Base-by-base conservation (phyloP, 2,888 invertebrate genomes). In the Celastrina argiolus region DNA sequence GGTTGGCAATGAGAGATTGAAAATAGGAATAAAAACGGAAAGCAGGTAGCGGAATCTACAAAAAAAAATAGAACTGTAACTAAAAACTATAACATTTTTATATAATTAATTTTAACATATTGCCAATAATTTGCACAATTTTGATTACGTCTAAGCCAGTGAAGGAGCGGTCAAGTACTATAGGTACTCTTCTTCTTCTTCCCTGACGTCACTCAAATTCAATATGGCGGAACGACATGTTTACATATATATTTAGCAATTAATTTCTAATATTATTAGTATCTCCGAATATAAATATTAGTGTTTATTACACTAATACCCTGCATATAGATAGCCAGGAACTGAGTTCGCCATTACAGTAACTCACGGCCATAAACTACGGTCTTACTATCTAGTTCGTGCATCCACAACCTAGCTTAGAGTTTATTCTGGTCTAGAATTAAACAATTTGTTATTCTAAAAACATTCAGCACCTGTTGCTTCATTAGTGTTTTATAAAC, bases 351-450 rank as follows among this genome's bases (percentile, higher is more conserved):
- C 51, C 51, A 51, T 51, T 51, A 51, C 51, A 51, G 22, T 51
- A 51, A 22, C 51, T 51, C 22, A 51, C 22, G 51, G 12, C 51
- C 10, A 51, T 51, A 51, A 51, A 51, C 51, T 51, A 36, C 36
- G 36, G 36, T 36, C 51, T 22, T 74, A 82, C 73, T 78, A 85
- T 85, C 85, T 79, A 65, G 73, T 76, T 81, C 83, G 82, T 87
- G 86, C 78, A 84, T 87, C 83, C 83, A 77, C 70, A 12, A 36
- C 22, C 22, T 22, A 22, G 51, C 51, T 51, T 12, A 51, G 22
- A 51, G 22, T 51, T 51, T 51, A 51, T 51, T 51, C 51, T 6
- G 2, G 12, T 36, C 51, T 22, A 12, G 51, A 51, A 51, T 51
- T 51, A 51, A 51, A 51, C 51, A 51, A 51, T 51, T 51, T 51